Evolutionary conservation across 2,888 invertebrate species (phyloP).

Genomic region (Clepsis dumicolana): DNA sequence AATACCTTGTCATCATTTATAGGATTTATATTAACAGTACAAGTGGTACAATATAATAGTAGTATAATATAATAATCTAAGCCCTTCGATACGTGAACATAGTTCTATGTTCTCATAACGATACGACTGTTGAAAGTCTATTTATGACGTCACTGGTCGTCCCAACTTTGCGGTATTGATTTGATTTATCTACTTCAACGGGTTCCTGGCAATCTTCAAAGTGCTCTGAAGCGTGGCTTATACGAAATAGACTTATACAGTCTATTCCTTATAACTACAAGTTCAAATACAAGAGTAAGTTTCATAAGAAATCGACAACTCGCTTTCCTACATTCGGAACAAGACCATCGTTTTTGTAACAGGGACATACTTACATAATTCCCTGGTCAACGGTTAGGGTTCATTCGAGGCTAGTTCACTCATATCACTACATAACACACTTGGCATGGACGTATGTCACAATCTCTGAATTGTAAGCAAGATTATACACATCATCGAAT

Average conservation of each 20-base stretch:
- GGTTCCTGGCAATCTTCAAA: constrained; percentile 33
- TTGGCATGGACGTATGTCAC: not conserved
- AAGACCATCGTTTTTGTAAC: not conserved
- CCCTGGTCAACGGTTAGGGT: not conserved
- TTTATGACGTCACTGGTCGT: constrained; percentile 25
- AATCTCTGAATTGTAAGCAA: not conserved
- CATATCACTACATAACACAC: not conserved
- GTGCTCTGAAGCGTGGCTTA: constrained; percentile 27
- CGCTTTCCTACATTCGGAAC: not conserved
- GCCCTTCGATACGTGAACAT: too few species aligned
- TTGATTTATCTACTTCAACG: constrained; percentile 36
- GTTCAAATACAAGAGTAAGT: not conserved
- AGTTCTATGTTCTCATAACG: constrained; percentile 6
- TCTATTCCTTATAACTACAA: not conserved
- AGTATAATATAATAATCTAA: too few species aligned
- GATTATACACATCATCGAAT: too few species aligned
- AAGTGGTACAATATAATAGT: too few species aligned
- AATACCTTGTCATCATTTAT: too few species aligned
- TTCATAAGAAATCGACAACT: not conserved
- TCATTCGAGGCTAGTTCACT: not conserved
- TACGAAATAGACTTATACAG: not conserved
- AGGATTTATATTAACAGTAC: too few species aligned
- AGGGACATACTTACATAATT: not conserved
- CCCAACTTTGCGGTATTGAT: constrained; percentile 33
- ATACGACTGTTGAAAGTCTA: constrained; percentile 25